Evolutionary conservation across 2,113 vertebrate genomes (phyloP).

Genomic region (Anseranas semipalmata): DNA sequence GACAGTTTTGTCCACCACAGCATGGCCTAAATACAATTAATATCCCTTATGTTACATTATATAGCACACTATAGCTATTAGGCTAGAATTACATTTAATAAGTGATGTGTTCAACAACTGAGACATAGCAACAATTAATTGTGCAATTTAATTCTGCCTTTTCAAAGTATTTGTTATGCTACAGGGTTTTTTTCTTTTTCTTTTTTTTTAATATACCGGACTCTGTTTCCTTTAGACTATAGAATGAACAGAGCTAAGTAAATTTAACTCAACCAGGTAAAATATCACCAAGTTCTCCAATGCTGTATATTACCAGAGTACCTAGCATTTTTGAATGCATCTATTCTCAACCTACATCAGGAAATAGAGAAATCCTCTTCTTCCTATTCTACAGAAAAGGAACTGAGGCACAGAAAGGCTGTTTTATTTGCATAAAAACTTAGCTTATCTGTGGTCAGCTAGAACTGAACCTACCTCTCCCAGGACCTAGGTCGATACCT

Average conservation of each 20-base stretch:
- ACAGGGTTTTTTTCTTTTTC: neutral
- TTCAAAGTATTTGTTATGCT: neutral
- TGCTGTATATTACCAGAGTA: neutral
- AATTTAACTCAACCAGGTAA: neutral
- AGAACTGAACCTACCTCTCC: neutral
- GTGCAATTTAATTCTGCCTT: neutral
- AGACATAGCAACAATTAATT: neutral
- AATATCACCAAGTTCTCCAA: neutral
- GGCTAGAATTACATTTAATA: neutral
- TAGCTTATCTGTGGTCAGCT: neutral
- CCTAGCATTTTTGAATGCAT: neutral
- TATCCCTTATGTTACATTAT: neutral
- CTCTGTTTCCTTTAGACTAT: neutral
- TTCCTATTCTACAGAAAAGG: neutral
- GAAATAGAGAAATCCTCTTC: neutral
- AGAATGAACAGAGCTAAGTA: neutral
- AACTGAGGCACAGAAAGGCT: neutral
- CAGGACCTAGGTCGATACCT: neutral
- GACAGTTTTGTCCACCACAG: neutral
- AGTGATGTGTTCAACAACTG: neutral
- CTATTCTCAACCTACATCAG: neutral
- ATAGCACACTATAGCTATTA: neutral
- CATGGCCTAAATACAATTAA: neutral
- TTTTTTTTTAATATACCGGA: neutral
- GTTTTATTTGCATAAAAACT: neutral